Base-by-base conservation (phyloP, 2,797 vertebrate species). In the Thamnophis elegans region DNA sequence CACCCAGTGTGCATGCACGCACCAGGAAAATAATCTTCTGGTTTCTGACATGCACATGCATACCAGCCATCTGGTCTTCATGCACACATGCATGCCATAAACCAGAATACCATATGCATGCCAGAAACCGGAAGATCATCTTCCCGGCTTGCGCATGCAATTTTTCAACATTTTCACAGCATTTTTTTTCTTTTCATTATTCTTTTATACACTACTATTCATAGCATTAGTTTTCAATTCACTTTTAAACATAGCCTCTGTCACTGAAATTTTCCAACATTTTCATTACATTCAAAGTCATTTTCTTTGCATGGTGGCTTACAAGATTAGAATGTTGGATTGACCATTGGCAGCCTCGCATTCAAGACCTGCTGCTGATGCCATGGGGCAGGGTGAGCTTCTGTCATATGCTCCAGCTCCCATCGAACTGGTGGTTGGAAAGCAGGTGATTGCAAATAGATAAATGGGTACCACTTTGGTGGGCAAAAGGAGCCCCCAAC, bases 351-450 rank as follows among this genome's bases (percentile, higher is more conserved):
- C n/a, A 36, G 26, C 32, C 1, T 73, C 7, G 0, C 65, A 73
- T 73, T 73, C 7, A 36, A 73, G 7, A 73, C 3, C 65, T 18
- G n/a, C 8, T 36, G n/a, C 65, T 36, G n/a, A 65, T 36, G 65
- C n/a, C 16, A 36, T 1, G 2, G n/a, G n/a, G n/a, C 0, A 1
- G n/a, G 16, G 1, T 73, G 65, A 73, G n/a, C 16, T 36, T 32
- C 16, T 36, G 14, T 18, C 7, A 36, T 16, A 18, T 36, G 16
- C 1, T 73, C 16, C 65, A 36, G 7, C 1, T 73, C 32, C n/a
- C 5, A 1, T 16, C 0, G 2, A 73, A 2, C 12, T 73, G 16
- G 12, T 65, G 28, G 28, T 65, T 65, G 14, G 28, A 65, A 65
- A 65, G 62, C 1, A 0, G 16, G 16, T 32, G 32, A 36, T 9